Percentiles rank a stretch among this genome's conserved stretches.
These are phyloP conservation scores for Eleutherodactylus coqui DNA, from an alignment of 2,797 vertebrate species.

Conservation along the genomic window DNA sequence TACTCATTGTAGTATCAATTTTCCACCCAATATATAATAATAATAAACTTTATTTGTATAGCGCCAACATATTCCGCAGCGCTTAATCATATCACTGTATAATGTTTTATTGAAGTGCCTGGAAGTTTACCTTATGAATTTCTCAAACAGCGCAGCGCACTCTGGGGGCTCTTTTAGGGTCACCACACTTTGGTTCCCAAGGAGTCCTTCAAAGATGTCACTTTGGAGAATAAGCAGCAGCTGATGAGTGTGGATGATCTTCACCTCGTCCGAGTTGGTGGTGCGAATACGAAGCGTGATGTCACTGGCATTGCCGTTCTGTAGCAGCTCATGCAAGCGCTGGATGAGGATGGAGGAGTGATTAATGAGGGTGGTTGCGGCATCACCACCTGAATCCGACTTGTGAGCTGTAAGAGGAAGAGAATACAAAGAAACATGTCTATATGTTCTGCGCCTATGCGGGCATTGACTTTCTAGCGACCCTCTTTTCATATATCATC, in stretches of 20 bases:
- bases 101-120: not conserved
- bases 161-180: constrained; percentile 82
- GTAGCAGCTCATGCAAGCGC: constrained; percentile 85
- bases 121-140: constrained; percentile 85
- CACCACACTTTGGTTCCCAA: constrained; percentile 79
- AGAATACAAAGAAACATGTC: not conserved
- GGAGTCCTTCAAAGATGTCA: constrained; percentile 80
- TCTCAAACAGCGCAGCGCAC: constrained; percentile 84
- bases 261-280: constrained; percentile 85
- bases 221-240: constrained; percentile 91
- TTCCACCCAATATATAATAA: too few species aligned
- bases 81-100: not conserved
- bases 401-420: constrained; percentile 78
- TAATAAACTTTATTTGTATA: too few species aligned
- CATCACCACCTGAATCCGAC: constrained; percentile 73
- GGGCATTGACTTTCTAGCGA: too few species aligned
- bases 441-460: not conserved
- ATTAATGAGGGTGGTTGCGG: constrained; percentile 81
- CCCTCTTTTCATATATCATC: not conserved
- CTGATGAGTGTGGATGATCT: constrained; percentile 87
- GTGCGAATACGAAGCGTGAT: constrained; percentile 85
- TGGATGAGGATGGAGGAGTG: constrained; percentile 90
- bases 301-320: constrained; percentile 86
- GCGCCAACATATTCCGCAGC: too few species aligned
- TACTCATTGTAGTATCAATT: too few species aligned